Conservation (phyloP, 2,113 vertebrate genomes). For the Oceanites oceanicus region DNA sequence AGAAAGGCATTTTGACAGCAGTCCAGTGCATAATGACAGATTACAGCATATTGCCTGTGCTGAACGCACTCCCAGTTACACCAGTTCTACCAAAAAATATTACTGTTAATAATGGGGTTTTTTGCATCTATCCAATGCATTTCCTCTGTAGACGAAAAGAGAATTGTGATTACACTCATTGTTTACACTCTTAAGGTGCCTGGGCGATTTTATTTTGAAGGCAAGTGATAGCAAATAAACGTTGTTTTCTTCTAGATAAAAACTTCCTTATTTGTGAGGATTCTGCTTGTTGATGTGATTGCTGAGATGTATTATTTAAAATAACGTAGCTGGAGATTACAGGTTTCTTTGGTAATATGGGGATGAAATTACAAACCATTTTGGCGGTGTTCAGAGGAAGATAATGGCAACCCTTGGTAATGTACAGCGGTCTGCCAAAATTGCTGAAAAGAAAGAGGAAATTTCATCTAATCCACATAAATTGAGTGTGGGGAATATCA, state of each 20-base stretch:
- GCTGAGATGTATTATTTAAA: constrained; percentile 40
- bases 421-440: constrained; percentile 16
- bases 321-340: constrained; percentile 23
- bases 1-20: not conserved
- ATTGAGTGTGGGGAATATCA: constrained; percentile 1
- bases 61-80: not conserved
- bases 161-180: not conserved
- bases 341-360: constrained; percentile 39
- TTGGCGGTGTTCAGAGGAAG: not conserved
- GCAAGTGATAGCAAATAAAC: constrained; percentile 10
- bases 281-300: constrained; percentile 31
- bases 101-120: not conserved
- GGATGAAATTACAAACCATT: constrained; percentile 55
- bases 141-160: not conserved
- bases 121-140: not conserved
- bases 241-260: constrained; percentile 1
- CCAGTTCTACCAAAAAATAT: not conserved
- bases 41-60: not conserved
- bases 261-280: constrained; percentile 1
- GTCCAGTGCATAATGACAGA: not conserved
- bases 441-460: constrained; percentile 49
- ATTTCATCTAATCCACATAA: constrained; percentile 34
- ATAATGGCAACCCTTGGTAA: constrained; percentile 52
- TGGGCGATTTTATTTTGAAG: not conserved
- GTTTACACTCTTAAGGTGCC: not conserved